Conservation (phyloP, 1,140 invertebrate genomes). For the Calliphora vicina region DNA sequence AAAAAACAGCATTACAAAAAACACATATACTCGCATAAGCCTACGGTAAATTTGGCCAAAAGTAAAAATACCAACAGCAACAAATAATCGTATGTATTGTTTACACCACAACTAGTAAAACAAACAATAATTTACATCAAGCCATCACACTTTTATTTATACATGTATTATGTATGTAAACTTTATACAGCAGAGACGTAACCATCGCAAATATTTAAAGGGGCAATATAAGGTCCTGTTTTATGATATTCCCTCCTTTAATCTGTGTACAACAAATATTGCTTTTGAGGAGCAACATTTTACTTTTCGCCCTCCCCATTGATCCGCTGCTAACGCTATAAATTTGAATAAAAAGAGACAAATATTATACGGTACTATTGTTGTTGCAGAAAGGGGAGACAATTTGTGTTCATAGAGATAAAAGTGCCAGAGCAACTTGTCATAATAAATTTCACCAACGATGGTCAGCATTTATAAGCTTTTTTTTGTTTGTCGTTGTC, state of each 20-base stretch:
- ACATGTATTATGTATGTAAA: background rate
- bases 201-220: too few relatives aligned
- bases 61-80: too few relatives aligned
- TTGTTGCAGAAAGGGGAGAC: background rate
- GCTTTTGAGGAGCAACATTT: too few relatives aligned
- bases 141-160: background rate
- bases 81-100: background rate
- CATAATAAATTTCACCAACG: conserved; percentile 55
- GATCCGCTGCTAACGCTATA: too few relatives aligned
- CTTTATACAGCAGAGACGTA: background rate
- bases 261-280: too few relatives aligned
- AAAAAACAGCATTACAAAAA: too few relatives aligned
- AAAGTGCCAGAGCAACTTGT: conserved; percentile 62
- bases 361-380: background rate
- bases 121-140: conserved; percentile 7
- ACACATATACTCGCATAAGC: background rate
- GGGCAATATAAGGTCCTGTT: too few relatives aligned
- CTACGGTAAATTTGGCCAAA: background rate
- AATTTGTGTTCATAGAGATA: conserved; percentile 57
- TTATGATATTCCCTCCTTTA: too few relatives aligned
- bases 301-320: too few relatives aligned
- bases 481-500: background rate
- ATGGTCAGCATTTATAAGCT: conserved; percentile 34
- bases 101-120: background rate
- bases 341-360: too few relatives aligned